These are phyloP conservation scores for Drosophila mulleri DNA, from an alignment of 2,888 invertebrate species.

Conservation along the genomic window DNA sequence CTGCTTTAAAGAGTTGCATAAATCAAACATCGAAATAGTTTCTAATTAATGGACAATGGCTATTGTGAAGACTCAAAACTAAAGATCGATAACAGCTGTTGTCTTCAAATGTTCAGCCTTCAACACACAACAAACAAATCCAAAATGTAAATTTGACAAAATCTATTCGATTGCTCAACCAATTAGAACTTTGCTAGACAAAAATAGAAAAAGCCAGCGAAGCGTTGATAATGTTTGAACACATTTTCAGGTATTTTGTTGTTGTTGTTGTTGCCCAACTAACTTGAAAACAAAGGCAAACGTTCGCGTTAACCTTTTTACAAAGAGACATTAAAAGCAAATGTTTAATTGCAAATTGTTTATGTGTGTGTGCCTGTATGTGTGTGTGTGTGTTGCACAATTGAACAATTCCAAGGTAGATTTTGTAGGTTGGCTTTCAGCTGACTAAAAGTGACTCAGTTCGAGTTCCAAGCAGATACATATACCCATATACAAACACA, in stretches of 20 bases:
- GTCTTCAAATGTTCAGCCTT: not conserved
- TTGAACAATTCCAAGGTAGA: slow-evolving; percentile 52
- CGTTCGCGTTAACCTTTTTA: slow-evolving; percentile 42
- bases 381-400: slow-evolving; percentile 44
- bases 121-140: not conserved
- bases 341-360: slow-evolving; percentile 51
- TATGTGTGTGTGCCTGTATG: not conserved
- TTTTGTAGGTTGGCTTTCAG: slow-evolving; percentile 9
- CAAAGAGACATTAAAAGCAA: slow-evolving; percentile 39
- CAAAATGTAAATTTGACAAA: slow-evolving; percentile 57
- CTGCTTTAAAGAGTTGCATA: no score
- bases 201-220: slow-evolving; percentile 35
- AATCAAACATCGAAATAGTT: no score
- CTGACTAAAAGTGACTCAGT: slow-evolving; percentile 24
- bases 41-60: no score
- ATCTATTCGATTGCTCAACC: slow-evolving; percentile 45
- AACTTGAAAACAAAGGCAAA: slow-evolving; percentile 22
- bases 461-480: not conserved
- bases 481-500: not conserved
- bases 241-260: not conserved
- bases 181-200: slow-evolving; percentile 33
- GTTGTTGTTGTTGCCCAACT: slow-evolving; percentile 39
- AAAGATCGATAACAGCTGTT: slow-evolving; percentile 1
- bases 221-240: slow-evolving; percentile 63
- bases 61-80: no score